Percentiles rank a stretch among this genome's conserved stretches.
Conservation (phyloP, 2,888 invertebrate species). For the Phymatocera aterrima region DNA sequence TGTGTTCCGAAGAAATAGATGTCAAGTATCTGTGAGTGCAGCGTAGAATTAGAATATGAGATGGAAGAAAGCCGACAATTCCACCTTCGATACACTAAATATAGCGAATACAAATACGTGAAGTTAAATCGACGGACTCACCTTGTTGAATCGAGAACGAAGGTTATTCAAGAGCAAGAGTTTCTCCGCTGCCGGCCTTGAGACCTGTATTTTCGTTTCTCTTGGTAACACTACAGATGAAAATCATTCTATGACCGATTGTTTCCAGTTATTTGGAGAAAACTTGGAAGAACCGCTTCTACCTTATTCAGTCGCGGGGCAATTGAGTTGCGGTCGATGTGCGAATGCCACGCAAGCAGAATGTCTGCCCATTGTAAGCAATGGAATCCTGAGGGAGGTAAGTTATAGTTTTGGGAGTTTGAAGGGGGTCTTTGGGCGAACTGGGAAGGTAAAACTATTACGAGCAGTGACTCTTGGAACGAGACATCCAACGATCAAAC, state of each 20-base stretch:
- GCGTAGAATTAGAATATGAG: neutral
- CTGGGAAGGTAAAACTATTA: constrained; percentile 45
- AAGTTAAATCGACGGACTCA: neutral
- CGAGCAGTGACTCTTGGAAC: constrained; percentile 20
- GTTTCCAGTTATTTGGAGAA: constrained; percentile 35
- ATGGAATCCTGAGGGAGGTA: constrained; percentile 46
- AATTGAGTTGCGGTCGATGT: constrained; percentile 47
- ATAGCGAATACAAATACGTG: neutral
- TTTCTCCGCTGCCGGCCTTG: neutral
- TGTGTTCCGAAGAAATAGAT: neutral
- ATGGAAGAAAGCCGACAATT: neutral
- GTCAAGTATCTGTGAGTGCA: neutral
- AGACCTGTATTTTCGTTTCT: neutral
- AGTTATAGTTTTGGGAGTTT: constrained; percentile 45
- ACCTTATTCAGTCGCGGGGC: constrained; percentile 16
- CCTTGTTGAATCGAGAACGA: constrained; percentile 6
- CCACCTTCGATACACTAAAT: neutral
- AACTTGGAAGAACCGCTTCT: constrained; percentile 38
- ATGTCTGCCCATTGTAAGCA: constrained; percentile 47
- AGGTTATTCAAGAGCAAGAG: neutral
- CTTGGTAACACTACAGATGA: neutral
- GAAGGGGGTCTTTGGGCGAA: constrained; percentile 34
- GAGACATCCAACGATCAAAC: constrained; percentile 39
- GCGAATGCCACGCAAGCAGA: constrained; percentile 47
- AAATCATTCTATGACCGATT: constrained; percentile 35